Evolutionary conservation across 2,113 vertebrate genomes (phyloP).

Genomic region (Dipodomys ordii): DNA sequence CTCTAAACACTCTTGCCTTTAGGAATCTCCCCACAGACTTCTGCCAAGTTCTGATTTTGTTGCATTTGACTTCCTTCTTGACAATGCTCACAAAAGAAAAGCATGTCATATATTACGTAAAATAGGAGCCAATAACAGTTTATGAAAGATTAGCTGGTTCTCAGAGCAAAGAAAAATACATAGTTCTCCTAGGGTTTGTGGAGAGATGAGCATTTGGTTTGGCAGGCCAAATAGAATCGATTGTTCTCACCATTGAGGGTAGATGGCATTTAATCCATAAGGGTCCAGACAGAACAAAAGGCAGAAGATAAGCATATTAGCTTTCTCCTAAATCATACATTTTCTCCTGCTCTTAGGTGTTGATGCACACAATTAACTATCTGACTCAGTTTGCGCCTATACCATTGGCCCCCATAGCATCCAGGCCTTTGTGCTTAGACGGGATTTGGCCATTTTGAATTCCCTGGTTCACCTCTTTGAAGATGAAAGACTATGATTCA

Average conservation of each 20-base stretch:
- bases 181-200: neutral
- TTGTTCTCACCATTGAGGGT: neutral
- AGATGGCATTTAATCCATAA: neutral
- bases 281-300: neutral
- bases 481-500: neutral
- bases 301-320: neutral
- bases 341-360: neutral
- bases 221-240: neutral
- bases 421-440: neutral
- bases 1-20: neutral
- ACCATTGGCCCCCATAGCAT: neutral
- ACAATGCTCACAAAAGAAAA: neutral
- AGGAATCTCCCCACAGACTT: neutral
- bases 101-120: neutral
- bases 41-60: neutral
- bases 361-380: neutral
- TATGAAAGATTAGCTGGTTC: neutral
- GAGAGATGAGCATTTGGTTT: neutral
- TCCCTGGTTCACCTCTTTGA: neutral
- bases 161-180: neutral
- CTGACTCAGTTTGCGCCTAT: neutral
- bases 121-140: constrained; percentile 7
- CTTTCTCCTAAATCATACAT: neutral
- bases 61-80: neutral
- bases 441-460: neutral